Evolutionary conservation across 1,140 invertebrate species (phyloP).

Genomic region (Dreissena rostriformis): DNA sequence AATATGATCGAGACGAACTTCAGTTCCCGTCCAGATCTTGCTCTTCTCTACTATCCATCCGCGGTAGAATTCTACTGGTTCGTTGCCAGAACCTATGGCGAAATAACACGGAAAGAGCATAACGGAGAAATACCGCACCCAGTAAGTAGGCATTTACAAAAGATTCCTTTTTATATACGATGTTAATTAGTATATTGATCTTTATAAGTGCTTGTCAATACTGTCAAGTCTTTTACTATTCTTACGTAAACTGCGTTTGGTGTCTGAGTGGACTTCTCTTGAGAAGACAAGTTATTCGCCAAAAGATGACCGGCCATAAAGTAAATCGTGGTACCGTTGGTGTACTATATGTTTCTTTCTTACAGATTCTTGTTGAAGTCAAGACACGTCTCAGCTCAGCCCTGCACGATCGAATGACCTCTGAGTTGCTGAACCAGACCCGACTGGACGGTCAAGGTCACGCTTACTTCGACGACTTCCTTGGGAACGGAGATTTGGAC

Average conservation of each 20-base stretch:
- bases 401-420: conserved; percentile 57
- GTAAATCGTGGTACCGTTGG: too few relatives aligned
- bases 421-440: conserved; percentile 45
- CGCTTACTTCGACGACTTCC: conserved; percentile 70
- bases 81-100: conserved; percentile 69
- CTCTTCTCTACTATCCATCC: conserved; percentile 76
- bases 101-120: conserved; percentile 56
- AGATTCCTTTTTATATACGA: too few relatives aligned
- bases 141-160: conserved; percentile 25
- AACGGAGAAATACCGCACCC: conserved; percentile 55
- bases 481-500: conserved; percentile 69
- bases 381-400: conserved; percentile 35
- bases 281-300: too few relatives aligned
- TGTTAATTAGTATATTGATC: too few relatives aligned
- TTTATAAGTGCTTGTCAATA: too few relatives aligned
- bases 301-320: too few relatives aligned
- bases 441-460: conserved; percentile 37
- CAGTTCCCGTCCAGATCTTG: conserved; percentile 70
- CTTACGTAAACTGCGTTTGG: too few relatives aligned
- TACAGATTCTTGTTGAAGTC: conserved; percentile 52
- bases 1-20: conserved; percentile 72
- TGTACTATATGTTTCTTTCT: too few relatives aligned
- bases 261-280: too few relatives aligned
- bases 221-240: too few relatives aligned
- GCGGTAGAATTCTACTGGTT: conserved; percentile 78